These are phyloP conservation scores for Ennomos fuscantarius DNA, from an alignment of 2,888 invertebrate species.

Conservation along the genomic window DNA sequence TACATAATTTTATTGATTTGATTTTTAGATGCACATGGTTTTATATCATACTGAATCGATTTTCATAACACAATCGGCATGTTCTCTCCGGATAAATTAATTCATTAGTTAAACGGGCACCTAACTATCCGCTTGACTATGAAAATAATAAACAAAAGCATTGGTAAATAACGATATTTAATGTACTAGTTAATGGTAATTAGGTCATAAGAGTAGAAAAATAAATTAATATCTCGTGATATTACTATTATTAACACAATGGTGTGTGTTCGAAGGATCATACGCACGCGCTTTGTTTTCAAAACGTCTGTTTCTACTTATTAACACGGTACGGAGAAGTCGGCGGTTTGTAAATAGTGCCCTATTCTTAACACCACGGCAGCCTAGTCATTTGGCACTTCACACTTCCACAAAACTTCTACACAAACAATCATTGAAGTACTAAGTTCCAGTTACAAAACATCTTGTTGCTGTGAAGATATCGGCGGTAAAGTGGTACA, in stretches of 20 bases:
- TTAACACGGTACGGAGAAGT: conserved; percentile 59
- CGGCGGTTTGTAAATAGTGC: conserved; percentile 60
- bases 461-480: not conserved
- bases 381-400: conserved; percentile 36
- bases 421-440: conserved; percentile 22
- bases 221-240: conserved; percentile 26
- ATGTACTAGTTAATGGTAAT: too few species aligned
- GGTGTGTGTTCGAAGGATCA: conserved; percentile 55
- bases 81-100: too few species aligned
- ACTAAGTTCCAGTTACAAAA: not conserved
- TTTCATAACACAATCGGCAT: too few species aligned
- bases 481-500: too few species aligned
- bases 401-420: conserved; percentile 26
- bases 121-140: too few species aligned
- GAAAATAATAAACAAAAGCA: too few species aligned
- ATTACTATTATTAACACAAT: conserved; percentile 51
- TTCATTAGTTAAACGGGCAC: too few species aligned
- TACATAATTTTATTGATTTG: too few species aligned
- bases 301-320: conserved; percentile 66
- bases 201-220: not conserved
- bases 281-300: conserved; percentile 65
- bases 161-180: too few species aligned
- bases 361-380: conserved; percentile 45
- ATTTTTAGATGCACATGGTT: too few species aligned
- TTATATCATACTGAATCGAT: too few species aligned